Base-by-base conservation (phyloP, 2,888 invertebrate genomes). In the Hirtodrosophila confusa region DNA sequence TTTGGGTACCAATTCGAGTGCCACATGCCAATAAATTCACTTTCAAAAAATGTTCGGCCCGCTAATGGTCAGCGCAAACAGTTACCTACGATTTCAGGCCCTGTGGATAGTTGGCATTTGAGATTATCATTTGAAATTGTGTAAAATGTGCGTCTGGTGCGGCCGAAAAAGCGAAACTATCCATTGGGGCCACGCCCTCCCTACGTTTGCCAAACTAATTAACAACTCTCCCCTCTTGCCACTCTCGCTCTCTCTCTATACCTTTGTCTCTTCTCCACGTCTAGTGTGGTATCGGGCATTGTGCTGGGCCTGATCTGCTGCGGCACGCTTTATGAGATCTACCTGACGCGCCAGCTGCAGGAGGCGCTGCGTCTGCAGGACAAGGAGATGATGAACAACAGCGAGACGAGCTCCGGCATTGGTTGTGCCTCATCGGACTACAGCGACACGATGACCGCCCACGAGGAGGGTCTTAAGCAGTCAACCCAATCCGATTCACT, bases 251-350 rank as follows among this genome's bases (percentile, higher is more conserved):
- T 39, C 12, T 41, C 35, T 49, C 17, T 17, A 2, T 17, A 17
- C 17, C 17, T 1, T 17, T 17, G 17, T 17, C 17, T 17, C 17
- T 17, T 12, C 3, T 17, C 7, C 7, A 24, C n/a, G 8, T 29
- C 49, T 88, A 95, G 95, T 60, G 92, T 92, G n/a, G 92, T 93
- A 3, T 93, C 93, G 17, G 89, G 90, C 10, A 80, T 92, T 10
- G 93, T 94, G 0, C 88, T 92, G 0, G 85, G 93, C 0, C 90
- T 96, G 51, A 93, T 96, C 85, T 88, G 94, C 17, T 87, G 92
- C 8, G 96, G 96, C 2, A 96, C 96, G 0, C 91, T 92, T 0
- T 97, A 96, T 90, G 97, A 97, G 91, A 91, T 95, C 27, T 90
- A 92, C 1, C 83, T 92, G 79, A 69, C 80, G 2, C 84, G 80